A percentile compares a stretch with the other conserved stretches of the same genome.
These are phyloP conservation scores for Lutjanus campechanus DNA, from an alignment of 2,797 vertebrate genomes.

Conservation along the genomic window DNA sequence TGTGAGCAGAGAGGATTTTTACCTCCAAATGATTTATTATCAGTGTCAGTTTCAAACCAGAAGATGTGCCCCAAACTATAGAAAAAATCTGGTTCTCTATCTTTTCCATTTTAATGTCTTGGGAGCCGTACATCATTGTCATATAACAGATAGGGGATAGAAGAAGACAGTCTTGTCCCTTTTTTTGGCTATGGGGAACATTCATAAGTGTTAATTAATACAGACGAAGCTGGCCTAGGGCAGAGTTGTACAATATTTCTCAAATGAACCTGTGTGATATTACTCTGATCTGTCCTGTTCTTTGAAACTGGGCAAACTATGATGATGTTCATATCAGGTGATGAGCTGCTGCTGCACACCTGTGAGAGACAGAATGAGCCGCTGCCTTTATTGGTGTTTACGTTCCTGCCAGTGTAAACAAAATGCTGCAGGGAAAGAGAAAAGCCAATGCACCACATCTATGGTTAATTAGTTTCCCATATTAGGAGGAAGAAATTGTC, in stretches of 20 bases:
- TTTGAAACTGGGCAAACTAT: slow-evolving; percentile 23
- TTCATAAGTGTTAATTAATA: slow-evolving; percentile 73
- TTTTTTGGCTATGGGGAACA: slow-evolving; percentile 50
- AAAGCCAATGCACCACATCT: slow-evolving; percentile 59
- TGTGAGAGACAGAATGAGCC: slow-evolving; percentile 52
- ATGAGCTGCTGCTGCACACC: slow-evolving; percentile 46
- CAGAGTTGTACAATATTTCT: slow-evolving; percentile 56
- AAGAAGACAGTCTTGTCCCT: slow-evolving; percentile 45
- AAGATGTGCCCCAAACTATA: slow-evolving; percentile 41
- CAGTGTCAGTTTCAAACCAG: slow-evolving; percentile 52
- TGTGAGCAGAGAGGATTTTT: slow-evolving; percentile 43
- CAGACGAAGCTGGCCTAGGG: slow-evolving; percentile 53
- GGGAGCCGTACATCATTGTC: slow-evolving; percentile 71
- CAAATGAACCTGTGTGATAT: slow-evolving; percentile 46
- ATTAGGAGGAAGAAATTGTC: slow-evolving; percentile 51
- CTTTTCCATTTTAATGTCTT: slow-evolving; percentile 63
- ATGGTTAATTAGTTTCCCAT: slow-evolving; percentile 64
- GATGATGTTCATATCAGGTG: slow-evolving; percentile 23
- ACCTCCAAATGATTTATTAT: slow-evolving; percentile 54
- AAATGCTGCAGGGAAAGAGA: slow-evolving; percentile 63
- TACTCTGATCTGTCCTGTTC: slow-evolving; percentile 35
- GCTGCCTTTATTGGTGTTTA: slow-evolving; percentile 67
- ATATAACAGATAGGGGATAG: slow-evolving; percentile 56
- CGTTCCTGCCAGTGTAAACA: slow-evolving; percentile 65
- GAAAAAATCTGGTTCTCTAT: slow-evolving; percentile 51